phyloP scores from a whole-genome alignment of 1,140 invertebrate genomes.

The Macrosteles quadrilineatus region DNA sequence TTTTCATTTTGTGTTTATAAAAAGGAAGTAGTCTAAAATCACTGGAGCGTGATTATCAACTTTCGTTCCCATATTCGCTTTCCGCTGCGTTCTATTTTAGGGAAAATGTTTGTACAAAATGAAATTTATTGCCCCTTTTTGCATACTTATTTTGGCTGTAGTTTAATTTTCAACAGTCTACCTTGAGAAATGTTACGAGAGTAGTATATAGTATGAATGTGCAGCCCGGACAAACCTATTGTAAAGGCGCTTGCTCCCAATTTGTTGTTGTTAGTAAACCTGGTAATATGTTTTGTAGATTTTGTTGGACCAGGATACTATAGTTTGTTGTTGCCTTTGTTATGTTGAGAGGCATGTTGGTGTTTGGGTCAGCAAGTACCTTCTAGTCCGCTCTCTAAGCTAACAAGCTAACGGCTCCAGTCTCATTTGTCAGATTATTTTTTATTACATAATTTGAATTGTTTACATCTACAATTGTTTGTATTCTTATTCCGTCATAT shows the following conservation, averaged over 20 bases:
- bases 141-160: background rate
- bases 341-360: conserved; percentile 8
- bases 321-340: conserved; percentile 10
- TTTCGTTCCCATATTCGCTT: background rate
- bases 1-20: background rate
- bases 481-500: too few relatives aligned
- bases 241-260: background rate
- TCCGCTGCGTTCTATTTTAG: background rate
- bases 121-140: background rate
- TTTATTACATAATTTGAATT: too few relatives aligned
- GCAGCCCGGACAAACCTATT: conserved; percentile 1
- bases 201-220: conserved; percentile 2
- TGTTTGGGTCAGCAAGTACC: too few relatives aligned
- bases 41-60: background rate
- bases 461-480: too few relatives aligned
- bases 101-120: conserved; percentile 2
- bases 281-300: background rate
- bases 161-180: background rate
- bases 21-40: background rate
- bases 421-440: too few relatives aligned
- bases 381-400: too few relatives aligned
- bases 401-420: too few relatives aligned
- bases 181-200: background rate
- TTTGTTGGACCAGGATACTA: background rate
- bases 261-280: conserved; percentile 1